A percentile compares a stretch with the other conserved stretches of the same genome.
phyloP scores from a whole-genome alignment of 2,797 vertebrate species.

The Ctenosaura bakeri region DNA sequence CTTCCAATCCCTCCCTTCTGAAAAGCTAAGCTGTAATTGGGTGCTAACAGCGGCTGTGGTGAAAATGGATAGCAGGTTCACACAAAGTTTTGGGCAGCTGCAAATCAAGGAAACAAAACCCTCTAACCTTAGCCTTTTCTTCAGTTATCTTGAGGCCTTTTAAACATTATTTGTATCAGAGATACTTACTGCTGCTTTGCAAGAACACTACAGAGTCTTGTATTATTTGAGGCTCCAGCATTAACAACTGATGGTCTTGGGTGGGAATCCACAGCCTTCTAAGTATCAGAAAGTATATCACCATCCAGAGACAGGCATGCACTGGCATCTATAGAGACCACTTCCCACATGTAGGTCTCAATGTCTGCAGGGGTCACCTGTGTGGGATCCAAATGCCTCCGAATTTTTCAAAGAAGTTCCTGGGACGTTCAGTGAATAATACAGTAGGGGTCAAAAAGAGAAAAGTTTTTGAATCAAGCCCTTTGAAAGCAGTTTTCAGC shows the following conservation, averaged over 20 bases:
- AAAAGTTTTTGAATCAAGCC: not conserved
- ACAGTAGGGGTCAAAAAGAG: not conserved
- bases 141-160: not conserved
- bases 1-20: not conserved
- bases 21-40: not conserved
- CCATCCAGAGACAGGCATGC: not conserved
- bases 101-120: not conserved
- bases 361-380: not conserved
- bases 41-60: too few relatives aligned
- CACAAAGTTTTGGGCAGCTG: not conserved
- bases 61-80: too few relatives aligned
- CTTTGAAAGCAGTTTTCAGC: not conserved
- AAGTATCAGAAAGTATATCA: not conserved
- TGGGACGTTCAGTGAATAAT: not conserved
- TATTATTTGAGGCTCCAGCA: not conserved
- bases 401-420: not conserved
- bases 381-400: not conserved
- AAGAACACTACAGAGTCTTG: slow-evolving; percentile 2
- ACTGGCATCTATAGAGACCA: too few relatives aligned
- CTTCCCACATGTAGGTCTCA: not conserved
- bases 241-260: too few relatives aligned
- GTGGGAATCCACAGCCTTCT: too few relatives aligned
- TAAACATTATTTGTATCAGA: not conserved
- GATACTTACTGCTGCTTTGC: not conserved
- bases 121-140: not conserved